Base-by-base conservation (phyloP, 2,113 vertebrate species). In the Numida meleagris region DNA sequence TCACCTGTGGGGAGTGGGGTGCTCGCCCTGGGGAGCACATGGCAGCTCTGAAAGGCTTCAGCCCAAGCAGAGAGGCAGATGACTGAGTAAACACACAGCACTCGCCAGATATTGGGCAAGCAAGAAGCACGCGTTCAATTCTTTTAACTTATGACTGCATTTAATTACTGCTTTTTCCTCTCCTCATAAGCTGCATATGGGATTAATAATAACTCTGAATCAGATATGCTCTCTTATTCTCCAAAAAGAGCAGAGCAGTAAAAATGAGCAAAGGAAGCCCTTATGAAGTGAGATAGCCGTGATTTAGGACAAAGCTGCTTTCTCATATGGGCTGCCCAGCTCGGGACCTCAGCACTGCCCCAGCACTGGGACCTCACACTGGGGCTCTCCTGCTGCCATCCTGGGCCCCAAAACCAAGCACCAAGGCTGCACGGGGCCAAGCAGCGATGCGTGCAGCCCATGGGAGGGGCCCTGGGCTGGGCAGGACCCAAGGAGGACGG, bases 161-260 rank as follows among this genome's bases (percentile, higher is more conserved):
- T 42, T 94, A 93, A 95, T 87, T 93, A 91, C 12, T 86, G 96
- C 86, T 85, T 88, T 83, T 71, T 92, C 95, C 94, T 95, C 90
- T 82, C 42, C 85, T 88, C 92, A 4, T 77, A 72, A 94, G 66
- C 86, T 94, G 36, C 96, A 96, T 83, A 72, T 96, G 97, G 97
- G 89, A 95, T 96, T 96, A 86, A 97, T 87, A 90, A 95, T 36
- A 36, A 57, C 72, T 80, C 88, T 95, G 62, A 80, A 90, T 93
- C 95, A 88, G 94, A 66, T 79, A 27, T 4, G 78, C 57, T 50
- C 51, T 80, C 68, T 83, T 73, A 68, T 46, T 76, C 86, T 66
- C 67, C 71, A 59, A 78, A 63, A 92, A 59, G 81, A 91, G 38
- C 38, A 62, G 86, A 79, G 66, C 29, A 20, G 48, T 59, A 12